Conservation (phyloP, 2,888 invertebrate genomes). For the Gymnocheta viridis region DNA sequence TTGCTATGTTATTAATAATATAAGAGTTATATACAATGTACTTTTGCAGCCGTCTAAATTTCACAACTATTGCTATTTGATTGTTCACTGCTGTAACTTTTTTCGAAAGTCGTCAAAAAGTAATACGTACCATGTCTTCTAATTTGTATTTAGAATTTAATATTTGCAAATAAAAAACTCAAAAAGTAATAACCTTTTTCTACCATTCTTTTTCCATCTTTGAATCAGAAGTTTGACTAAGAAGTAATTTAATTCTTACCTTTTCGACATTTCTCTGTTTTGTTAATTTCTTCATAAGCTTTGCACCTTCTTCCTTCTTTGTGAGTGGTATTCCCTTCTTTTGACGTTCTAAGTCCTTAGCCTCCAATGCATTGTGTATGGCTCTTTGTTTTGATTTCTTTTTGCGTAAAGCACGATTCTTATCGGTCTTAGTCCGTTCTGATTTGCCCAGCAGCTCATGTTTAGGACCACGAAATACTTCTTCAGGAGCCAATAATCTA, state of each 20-base stretch:
- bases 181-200: not conserved
- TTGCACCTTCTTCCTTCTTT: conserved; percentile 83
- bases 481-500: conserved; percentile 94
- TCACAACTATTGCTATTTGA: too few species aligned
- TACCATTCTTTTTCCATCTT: too few species aligned
- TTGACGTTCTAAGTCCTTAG: conserved; percentile 82
- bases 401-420: conserved; percentile 92
- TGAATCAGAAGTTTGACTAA: not conserved
- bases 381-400: conserved; percentile 90
- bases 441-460: conserved; percentile 86
- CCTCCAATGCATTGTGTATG: conserved; percentile 83
- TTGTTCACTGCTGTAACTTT: too few species aligned
- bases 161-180: too few species aligned
- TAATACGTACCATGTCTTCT: too few species aligned
- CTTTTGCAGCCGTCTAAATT: too few species aligned
- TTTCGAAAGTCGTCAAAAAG: too few species aligned
- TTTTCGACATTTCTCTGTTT: conserved; percentile 86
- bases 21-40: too few species aligned
- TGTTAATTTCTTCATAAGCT: conserved; percentile 85
- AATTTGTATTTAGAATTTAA: too few species aligned
- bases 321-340: conserved; percentile 82
- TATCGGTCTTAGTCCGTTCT: conserved; percentile 93
- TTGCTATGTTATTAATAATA: too few species aligned
- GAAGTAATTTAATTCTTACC: conserved; percentile 78
- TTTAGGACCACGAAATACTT: conserved; percentile 86